Percentiles rank a stretch among this genome's conserved stretches.
Evolutionary conservation across 1,140 invertebrate species (phyloP).

Genomic region (Monomorium pharaonis): DNA sequence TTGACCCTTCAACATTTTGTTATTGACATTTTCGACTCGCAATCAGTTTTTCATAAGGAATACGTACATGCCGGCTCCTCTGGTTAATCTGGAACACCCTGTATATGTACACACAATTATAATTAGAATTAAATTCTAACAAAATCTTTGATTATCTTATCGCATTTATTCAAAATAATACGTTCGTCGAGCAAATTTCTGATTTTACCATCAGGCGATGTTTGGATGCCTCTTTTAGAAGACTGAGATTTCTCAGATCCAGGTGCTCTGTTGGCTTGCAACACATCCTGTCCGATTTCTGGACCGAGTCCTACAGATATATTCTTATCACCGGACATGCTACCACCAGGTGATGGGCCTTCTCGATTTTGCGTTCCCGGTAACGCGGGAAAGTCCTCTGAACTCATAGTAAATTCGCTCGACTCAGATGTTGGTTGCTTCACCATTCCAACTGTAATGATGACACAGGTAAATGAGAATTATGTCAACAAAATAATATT

Average conservation of each 20-base stretch:
- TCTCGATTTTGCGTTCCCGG: slow-evolving; percentile 89
- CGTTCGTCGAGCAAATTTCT: neutral
- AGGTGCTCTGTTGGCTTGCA: slow-evolving; percentile 83
- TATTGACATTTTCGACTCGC: no score
- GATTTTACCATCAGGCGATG: slow-evolving; percentile 93
- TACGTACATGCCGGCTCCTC: no score
- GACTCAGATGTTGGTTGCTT: slow-evolving; percentile 96
- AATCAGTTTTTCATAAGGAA: no score
- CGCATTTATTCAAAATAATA: neutral
- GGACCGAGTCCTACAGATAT: slow-evolving; percentile 85
- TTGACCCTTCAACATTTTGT: no score
- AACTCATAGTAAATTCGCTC: slow-evolving; percentile 98
- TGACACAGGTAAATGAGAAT: slow-evolving; percentile 54
- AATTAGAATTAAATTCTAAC: neutral
- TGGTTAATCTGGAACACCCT: no score
- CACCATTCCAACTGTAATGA: slow-evolving; percentile 96
- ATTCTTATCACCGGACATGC: slow-evolving; percentile 86
- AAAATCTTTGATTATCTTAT: neutral
- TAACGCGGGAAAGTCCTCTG: slow-evolving; percentile 99
- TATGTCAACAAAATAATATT: slow-evolving; percentile 3
- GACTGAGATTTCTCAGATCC: slow-evolving; percentile 84
- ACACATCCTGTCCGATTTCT: slow-evolving; percentile 83
- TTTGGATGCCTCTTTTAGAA: slow-evolving; percentile 95
- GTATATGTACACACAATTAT: neutral
- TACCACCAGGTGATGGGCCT: slow-evolving; percentile 85